phyloP scores from a whole-genome alignment of 2,888 invertebrate genomes.

The Lycocerus yunnanus region DNA sequence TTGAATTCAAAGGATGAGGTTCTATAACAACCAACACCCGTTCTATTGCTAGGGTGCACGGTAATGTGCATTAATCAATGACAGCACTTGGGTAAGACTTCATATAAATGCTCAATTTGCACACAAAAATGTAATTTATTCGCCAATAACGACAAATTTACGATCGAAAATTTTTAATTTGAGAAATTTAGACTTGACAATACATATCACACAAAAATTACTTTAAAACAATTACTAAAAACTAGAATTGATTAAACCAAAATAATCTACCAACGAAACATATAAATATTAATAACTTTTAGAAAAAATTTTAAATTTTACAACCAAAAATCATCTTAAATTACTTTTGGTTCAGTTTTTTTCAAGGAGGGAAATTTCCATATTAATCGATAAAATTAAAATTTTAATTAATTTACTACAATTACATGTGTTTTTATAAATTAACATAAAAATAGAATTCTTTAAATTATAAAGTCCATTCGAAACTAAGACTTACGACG shows the following conservation, averaged over 20 bases:
- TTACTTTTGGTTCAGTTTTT: not conserved
- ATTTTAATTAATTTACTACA: not conserved
- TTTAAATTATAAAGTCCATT: not conserved
- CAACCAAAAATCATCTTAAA: not conserved
- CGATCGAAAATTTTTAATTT: constrained; percentile 1
- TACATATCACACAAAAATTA: constrained; percentile 2
- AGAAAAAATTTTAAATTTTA: not conserved
- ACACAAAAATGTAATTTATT: not conserved
- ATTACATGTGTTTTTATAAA: not conserved
- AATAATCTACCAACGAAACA: not conserved
- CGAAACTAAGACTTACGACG: not conserved
- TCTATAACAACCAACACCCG: too few species aligned
- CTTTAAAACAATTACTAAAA: not conserved
- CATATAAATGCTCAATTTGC: too few species aligned
- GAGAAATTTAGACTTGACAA: not conserved
- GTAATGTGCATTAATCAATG: too few species aligned
- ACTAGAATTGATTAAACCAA: not conserved
- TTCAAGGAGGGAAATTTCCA: not conserved
- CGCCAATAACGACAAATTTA: not conserved
- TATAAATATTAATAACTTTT: not conserved
- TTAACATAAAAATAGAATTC: not conserved
- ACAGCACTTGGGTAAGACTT: too few species aligned
- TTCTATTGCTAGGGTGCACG: too few species aligned
- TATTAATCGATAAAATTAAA: not conserved
- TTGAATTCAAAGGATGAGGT: too few species aligned